Conservation (phyloP, 1,140 invertebrate species). For the Scaptomyza pallida region DNA sequence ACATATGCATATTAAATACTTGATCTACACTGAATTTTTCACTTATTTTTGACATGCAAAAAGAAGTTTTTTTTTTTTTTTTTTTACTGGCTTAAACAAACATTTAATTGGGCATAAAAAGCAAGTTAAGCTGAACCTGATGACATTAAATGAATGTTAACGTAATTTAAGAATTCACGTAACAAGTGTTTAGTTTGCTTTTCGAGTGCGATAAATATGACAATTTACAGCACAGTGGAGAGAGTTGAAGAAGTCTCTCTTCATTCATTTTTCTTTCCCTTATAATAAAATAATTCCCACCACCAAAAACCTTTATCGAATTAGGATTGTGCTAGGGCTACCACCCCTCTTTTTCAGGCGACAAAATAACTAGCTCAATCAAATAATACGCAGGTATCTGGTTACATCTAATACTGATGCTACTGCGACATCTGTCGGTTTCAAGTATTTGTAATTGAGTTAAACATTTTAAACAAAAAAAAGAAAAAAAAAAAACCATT, state of each 20-base stretch:
- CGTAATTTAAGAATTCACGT: too few species aligned
- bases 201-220: slow-evolving; percentile 27
- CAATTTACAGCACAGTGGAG: background rate
- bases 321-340: too few species aligned
- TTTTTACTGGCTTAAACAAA: too few species aligned
- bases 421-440: slow-evolving; percentile 45
- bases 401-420: slow-evolving; percentile 38
- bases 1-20: too few species aligned
- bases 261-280: too few species aligned
- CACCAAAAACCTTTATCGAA: too few species aligned
- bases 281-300: too few species aligned
- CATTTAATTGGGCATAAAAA: too few species aligned
- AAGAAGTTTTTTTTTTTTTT: too few species aligned
- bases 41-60: background rate
- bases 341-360: background rate
- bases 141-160: too few species aligned
- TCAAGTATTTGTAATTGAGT: slow-evolving; percentile 41
- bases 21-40: too few species aligned
- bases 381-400: slow-evolving; percentile 61
- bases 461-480: slow-evolving; percentile 41
- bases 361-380: slow-evolving; percentile 46
- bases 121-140: too few species aligned
- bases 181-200: slow-evolving; percentile 23
- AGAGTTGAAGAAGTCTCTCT: background rate
- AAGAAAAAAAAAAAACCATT: slow-evolving; percentile 27